Base-by-base conservation (phyloP, 2,797 vertebrate genomes). In the Scyliorhinus canicula region DNA sequence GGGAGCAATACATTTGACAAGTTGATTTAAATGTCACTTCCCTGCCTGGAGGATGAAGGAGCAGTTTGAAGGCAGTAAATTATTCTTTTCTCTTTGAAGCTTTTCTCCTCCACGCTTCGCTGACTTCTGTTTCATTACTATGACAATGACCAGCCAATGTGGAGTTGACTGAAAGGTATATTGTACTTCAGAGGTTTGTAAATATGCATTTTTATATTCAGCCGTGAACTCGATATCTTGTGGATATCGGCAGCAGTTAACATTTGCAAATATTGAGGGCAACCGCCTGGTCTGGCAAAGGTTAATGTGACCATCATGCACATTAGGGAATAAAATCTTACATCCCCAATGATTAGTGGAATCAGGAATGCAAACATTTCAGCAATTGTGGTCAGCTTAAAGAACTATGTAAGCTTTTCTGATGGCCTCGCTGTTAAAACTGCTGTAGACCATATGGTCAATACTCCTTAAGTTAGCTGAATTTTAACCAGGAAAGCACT, bases 11-110 rank as follows among this genome's bases (percentile, higher is more conserved):
- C 88, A 91, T 91, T 65, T 91, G 57, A 91, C 88, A 91, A 91
- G 57, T 91, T 91, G 88, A 91, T 91, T 91, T 91, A 91, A 44
- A 91, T 65, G 88, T 91, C 88, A 91, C 24, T 91, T 91, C 60
- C 28, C 60, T 44, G 88, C 40, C 88, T 65, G 60, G 60, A 44
- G n/a, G 35, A 60, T 90, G 55, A 90, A 90, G 57, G 86, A 90
- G 86, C 6, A 65, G 88, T 91, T 91, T 91, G n/a, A n/a, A 44
- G 11, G 28, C 88, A 65, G 60, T 91, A 91, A 91, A 65, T 91
- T 91, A 44, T 44, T 40, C 40, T 44, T 65, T 91, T 47, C 40
- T 91, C 88, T 91, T 91, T 91, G 60, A 91, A 12, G n/a, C 57
- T 9, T 24, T 60, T 44, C 24, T 44, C 60, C n/a, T 26, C 60